Conservation (phyloP, 1,140 invertebrate species). For the Neuroterus valhalla region DNA sequence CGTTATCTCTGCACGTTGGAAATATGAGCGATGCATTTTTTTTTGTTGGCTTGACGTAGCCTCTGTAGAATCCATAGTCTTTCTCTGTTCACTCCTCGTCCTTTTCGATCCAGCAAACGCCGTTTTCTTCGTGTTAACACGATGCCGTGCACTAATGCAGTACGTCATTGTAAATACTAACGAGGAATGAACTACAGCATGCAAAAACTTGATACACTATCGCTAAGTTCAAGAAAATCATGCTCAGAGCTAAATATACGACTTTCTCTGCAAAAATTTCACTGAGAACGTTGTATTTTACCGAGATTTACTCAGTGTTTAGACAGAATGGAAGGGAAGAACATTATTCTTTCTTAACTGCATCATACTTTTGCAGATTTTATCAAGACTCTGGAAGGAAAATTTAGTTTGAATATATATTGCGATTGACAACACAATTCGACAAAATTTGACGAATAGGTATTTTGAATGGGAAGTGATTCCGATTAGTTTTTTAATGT, state of each 20-base stretch:
- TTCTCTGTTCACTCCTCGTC: not conserved
- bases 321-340: too few species aligned
- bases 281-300: not conserved
- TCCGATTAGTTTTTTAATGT: too few species aligned
- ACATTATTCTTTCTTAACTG: too few species aligned
- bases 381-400: too few species aligned
- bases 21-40: constrained; percentile 28
- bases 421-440: too few species aligned
- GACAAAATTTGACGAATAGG: too few species aligned
- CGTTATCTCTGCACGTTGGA: constrained; percentile 21
- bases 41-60: not conserved
- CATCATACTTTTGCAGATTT: too few species aligned
- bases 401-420: too few species aligned
- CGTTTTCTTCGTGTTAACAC: constrained; percentile 21
- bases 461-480: too few species aligned
- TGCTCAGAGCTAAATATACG: constrained; percentile 11
- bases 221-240: constrained; percentile 16
- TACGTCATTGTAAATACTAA: constrained; percentile 24
- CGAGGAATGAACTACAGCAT: constrained; percentile 21
- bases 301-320: too few species aligned
- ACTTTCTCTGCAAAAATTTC: not conserved
- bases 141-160: constrained; percentile 29
- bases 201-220: constrained; percentile 26
- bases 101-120: not conserved
- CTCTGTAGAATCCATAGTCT: not conserved